phyloP scores from a whole-genome alignment of 2,113 vertebrate genomes.

The Plectropomus leopardus region DNA sequence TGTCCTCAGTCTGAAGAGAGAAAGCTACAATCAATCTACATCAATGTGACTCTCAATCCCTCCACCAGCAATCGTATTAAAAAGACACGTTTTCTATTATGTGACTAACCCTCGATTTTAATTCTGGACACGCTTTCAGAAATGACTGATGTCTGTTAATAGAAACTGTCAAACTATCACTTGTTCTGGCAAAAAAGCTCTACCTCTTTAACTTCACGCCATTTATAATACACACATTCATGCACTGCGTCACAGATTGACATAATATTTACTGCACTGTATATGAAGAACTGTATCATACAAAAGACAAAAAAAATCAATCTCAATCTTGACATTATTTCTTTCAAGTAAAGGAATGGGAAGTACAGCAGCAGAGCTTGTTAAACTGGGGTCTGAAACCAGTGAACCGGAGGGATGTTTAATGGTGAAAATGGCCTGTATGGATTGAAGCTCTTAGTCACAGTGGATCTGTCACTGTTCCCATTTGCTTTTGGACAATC shows the following conservation, averaged over 20 bases:
- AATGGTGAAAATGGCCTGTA: conserved; percentile 32
- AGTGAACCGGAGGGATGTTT: conserved; percentile 40
- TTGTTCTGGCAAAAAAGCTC: conserved; percentile 21
- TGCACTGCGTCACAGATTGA: conserved; percentile 1
- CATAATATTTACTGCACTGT: conserved; percentile 8
- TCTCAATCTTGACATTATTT: neutral
- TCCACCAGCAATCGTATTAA: conserved; percentile 4
- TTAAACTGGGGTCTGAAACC: conserved; percentile 1
- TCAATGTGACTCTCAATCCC: conserved; percentile 52
- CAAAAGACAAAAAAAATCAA: neutral
- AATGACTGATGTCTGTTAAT: conserved; percentile 35
- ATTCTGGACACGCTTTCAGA: conserved; percentile 28
- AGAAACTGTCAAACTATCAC: conserved; percentile 24
- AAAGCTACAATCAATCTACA: conserved; percentile 59
- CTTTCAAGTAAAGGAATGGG: neutral
- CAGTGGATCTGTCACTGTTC: conserved; percentile 31
- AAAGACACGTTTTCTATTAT: conserved; percentile 30
- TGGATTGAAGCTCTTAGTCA: conserved; percentile 31
- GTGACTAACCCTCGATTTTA: conserved; percentile 21
- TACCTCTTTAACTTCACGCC: conserved; percentile 4
- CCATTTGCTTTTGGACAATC: conserved; percentile 59
- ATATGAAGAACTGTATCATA: neutral
- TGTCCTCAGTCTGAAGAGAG: conserved; percentile 60
- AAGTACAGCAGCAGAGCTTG: neutral
- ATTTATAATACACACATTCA: conserved; percentile 26